A percentile compares a stretch with the other conserved stretches of the same genome.
These are phyloP conservation scores for Pogonocichla stellata DNA, from an alignment of 2,113 vertebrate species.

Conservation along the genomic window DNA sequence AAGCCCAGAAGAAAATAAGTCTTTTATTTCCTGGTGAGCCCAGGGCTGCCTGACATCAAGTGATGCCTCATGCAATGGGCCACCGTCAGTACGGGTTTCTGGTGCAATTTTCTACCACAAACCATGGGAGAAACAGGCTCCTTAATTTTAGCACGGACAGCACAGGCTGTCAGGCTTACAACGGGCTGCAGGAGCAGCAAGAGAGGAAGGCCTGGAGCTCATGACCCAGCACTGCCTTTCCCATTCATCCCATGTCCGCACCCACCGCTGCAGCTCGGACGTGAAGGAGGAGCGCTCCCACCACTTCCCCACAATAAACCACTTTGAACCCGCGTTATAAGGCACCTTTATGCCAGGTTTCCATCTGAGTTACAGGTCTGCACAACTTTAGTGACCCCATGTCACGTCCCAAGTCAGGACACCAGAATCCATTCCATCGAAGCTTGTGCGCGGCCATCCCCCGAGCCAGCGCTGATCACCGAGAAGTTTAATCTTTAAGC, in stretches of 20 bases:
- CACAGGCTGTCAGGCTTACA: accelerated
- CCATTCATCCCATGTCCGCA: neutral
- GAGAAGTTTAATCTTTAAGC: neutral
- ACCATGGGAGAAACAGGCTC: accelerated
- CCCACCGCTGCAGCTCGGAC: neutral
- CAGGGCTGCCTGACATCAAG: neutral
- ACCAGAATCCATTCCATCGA: accelerated
- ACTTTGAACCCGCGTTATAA: accelerated
- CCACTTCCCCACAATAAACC: neutral
- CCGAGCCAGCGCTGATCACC: neutral
- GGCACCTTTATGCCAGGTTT: accelerated
- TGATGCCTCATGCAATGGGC: accelerated
- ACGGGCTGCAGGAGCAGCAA: accelerated
- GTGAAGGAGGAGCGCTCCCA: accelerated
- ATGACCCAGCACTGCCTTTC: neutral
- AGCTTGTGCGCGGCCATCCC: accelerated
- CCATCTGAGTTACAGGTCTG: accelerated
- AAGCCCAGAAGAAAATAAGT: neutral
- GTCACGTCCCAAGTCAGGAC: accelerated
- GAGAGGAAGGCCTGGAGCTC: neutral
- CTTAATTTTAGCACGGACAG: accelerated
- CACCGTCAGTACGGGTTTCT: accelerated
- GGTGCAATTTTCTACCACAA: neutral
- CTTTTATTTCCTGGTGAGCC: neutral
- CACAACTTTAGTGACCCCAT: accelerated